Percentiles rank a stretch among this genome's conserved stretches.
These are phyloP conservation scores for Syngnathoides biaculeatus DNA, from an alignment of 2,113 vertebrate species.

Conservation along the genomic window DNA sequence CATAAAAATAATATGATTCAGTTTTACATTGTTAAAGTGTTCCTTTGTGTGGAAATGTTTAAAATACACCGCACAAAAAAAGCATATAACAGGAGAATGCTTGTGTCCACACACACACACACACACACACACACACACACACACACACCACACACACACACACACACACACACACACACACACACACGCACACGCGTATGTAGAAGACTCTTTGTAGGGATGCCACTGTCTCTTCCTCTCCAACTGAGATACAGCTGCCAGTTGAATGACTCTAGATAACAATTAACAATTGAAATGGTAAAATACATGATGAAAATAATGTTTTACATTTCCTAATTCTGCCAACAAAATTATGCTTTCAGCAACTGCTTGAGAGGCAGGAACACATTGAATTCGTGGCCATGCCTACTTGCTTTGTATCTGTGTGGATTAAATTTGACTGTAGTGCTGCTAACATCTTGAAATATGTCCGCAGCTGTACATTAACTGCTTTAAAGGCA, in stretches of 20 bases:
- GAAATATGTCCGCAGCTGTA: neutral
- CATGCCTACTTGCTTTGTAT: neutral
- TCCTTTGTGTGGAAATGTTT: no score
- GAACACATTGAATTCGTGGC: neutral
- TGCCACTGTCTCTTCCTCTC: neutral
- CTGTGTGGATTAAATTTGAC: neutral
- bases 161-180: no score
- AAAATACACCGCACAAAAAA: no score
- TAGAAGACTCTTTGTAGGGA: neutral
- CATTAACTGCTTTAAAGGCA: no score
- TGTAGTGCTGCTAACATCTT: neutral
- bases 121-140: no score
- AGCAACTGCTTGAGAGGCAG: neutral
- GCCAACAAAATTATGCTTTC: conserved; percentile 4
- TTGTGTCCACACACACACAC: no score
- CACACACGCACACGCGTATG: no score
- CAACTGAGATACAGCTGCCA: conserved; percentile 2
- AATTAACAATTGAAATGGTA: neutral
- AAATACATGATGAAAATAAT: neutral
- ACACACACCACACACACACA: neutral
- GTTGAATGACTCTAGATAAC: neutral
- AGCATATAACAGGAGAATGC: no score
- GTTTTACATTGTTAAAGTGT: no score
- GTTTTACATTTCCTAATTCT: neutral
- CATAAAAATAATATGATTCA: no score